Conservation (phyloP, 1,140 invertebrate species). For the Habropoda laboriosa region DNA sequence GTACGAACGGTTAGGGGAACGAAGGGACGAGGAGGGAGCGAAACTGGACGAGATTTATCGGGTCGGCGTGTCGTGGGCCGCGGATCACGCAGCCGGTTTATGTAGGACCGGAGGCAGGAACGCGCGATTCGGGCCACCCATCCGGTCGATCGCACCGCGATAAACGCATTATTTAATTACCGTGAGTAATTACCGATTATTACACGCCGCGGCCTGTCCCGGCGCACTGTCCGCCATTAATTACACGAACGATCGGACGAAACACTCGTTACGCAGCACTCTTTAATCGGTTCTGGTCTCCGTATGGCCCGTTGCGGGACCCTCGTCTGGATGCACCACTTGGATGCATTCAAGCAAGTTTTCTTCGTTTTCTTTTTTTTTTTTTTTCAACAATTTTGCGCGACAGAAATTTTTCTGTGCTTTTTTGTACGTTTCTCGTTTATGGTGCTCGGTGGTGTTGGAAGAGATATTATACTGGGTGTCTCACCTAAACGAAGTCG, state of each 20-base stretch:
- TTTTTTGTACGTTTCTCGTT: too few species aligned
- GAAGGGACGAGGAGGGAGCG: constrained; percentile 23
- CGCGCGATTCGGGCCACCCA: constrained; percentile 67
- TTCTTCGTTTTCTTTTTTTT: neutral
- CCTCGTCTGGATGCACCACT: constrained; percentile 28
- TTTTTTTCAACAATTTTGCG: neutral
- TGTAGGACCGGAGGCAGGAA: constrained; percentile 48
- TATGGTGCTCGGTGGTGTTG: too few species aligned
- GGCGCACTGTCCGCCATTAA: constrained; percentile 67
- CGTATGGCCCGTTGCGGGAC: constrained; percentile 19
- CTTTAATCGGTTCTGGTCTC: constrained; percentile 60
- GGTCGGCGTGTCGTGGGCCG: constrained; percentile 61
- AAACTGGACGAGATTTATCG: constrained; percentile 71
- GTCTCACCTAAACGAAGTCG: too few species aligned
- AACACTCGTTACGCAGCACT: constrained; percentile 70
- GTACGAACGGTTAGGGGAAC: neutral
- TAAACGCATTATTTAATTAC: constrained; percentile 79
- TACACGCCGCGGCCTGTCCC: constrained; percentile 65
- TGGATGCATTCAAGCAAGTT: neutral
- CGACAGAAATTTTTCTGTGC: neutral
- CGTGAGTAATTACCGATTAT: constrained; percentile 75
- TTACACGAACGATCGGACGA: constrained; percentile 66
- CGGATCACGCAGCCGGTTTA: constrained; percentile 58
- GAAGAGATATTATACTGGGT: too few species aligned
- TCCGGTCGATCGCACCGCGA: constrained; percentile 65